phyloP scores from a whole-genome alignment of 2,113 vertebrate genomes.

The Daubentonia madagascariensis region DNA sequence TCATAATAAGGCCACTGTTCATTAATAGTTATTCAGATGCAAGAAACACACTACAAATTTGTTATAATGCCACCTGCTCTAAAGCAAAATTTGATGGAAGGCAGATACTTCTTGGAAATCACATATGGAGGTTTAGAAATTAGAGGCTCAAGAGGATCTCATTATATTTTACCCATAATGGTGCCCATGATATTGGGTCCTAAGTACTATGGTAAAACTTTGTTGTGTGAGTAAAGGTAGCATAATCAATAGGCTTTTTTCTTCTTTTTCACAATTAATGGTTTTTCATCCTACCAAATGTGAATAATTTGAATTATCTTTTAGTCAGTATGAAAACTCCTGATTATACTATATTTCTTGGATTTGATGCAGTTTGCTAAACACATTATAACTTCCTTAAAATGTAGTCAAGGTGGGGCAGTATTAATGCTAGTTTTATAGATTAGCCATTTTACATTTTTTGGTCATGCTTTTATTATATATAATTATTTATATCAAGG shows the following conservation, averaged over 20 bases:
- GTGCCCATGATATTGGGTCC: no score
- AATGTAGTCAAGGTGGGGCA: neutral
- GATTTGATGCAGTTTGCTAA: neutral
- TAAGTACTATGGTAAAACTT: neutral
- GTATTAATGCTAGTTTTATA: neutral
- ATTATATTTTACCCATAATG: neutral
- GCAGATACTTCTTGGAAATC: neutral
- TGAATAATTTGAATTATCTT: neutral
- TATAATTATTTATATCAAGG: neutral
- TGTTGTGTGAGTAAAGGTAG: neutral
- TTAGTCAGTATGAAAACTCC: neutral
- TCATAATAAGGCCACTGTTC: neutral
- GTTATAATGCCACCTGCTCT: neutral
- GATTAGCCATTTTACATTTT: neutral
- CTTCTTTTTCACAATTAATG: neutral
- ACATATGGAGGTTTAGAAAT: neutral
- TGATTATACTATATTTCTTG: neutral
- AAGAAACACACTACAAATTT: neutral
- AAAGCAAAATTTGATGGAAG: neutral
- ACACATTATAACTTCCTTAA: neutral
- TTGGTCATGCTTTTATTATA: neutral
- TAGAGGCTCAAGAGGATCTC: neutral
- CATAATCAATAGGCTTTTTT: neutral
- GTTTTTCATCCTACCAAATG: neutral
- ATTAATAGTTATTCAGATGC: conserved; percentile 10